Conservation (phyloP, 1,140 invertebrate species). For the Temnothorax curvispinosus region DNA sequence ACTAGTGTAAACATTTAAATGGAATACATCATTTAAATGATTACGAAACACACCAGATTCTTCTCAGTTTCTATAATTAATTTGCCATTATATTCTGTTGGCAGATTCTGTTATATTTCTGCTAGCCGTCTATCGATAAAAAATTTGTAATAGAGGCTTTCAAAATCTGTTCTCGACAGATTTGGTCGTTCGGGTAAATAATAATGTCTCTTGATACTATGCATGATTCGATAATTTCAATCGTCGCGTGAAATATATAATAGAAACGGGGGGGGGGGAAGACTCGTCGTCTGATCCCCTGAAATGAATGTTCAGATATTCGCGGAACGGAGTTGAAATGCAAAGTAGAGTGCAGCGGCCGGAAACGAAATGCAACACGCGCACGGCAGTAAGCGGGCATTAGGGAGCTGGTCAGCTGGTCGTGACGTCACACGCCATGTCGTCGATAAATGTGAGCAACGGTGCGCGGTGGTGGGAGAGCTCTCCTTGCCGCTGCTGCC, state of each 20-base stretch:
- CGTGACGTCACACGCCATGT: slow-evolving; percentile 81
- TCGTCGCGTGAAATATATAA: background rate
- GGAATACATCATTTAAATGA: too few relatives aligned
- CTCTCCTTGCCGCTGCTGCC: slow-evolving; percentile 16
- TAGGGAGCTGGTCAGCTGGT: slow-evolving; percentile 81
- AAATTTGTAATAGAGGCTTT: too few relatives aligned
- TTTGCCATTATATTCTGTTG: too few relatives aligned
- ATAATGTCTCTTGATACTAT: background rate
- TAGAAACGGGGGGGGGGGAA: background rate
- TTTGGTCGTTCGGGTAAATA: background rate
- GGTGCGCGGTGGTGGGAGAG: background rate
- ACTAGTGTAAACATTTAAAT: too few relatives aligned
- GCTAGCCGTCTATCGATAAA: too few relatives aligned
- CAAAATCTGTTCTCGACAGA: too few relatives aligned
- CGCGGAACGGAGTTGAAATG: slow-evolving; percentile 34
- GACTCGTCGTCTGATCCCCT: background rate
- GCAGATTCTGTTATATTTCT: too few relatives aligned
- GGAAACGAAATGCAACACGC: slow-evolving; percentile 24
- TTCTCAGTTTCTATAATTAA: too few relatives aligned
- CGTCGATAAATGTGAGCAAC: slow-evolving; percentile 74
- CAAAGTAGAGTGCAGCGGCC: slow-evolving; percentile 1
- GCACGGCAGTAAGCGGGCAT: slow-evolving; percentile 63
- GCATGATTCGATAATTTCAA: background rate
- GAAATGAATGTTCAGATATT: slow-evolving; percentile 6
- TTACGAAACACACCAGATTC: too few relatives aligned